phyloP scores from a whole-genome alignment of 2,113 vertebrate genomes.

The Microcebus ravelobensis region DNA sequence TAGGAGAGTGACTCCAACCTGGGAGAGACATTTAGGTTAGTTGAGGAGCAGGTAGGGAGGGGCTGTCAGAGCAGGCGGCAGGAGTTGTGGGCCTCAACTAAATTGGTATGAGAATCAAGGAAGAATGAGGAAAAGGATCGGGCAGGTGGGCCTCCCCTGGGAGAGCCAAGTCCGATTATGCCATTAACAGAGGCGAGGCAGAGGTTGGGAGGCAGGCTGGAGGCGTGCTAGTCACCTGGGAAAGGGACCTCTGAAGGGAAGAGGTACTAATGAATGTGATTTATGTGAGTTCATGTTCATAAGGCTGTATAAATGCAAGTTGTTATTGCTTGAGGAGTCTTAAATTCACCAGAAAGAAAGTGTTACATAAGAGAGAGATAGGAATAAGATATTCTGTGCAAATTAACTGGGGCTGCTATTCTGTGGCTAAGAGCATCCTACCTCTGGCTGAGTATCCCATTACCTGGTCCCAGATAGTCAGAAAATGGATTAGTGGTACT shows the following conservation, averaged over 20 bases:
- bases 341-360: slow-evolving; percentile 60
- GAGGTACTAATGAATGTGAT: slow-evolving; percentile 73
- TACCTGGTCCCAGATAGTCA: slow-evolving; percentile 42
- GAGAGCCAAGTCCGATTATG: slow-evolving; percentile 46
- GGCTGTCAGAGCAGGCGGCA: background rate
- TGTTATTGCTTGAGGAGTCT: slow-evolving; percentile 77
- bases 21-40: background rate
- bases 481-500: background rate
- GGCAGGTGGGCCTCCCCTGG: slow-evolving; percentile 63
- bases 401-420: slow-evolving; percentile 68
- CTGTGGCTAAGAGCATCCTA: slow-evolving; percentile 54
- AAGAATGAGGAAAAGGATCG: slow-evolving; percentile 6
- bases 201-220: slow-evolving; percentile 62
- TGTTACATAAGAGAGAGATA: slow-evolving; percentile 64
- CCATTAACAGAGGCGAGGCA: slow-evolving; percentile 60
- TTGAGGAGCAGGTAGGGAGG: background rate
- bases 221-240: slow-evolving; percentile 67
- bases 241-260: slow-evolving; percentile 69
- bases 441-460: slow-evolving; percentile 53
- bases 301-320: slow-evolving; percentile 74
- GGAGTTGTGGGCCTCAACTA: background rate
- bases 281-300: slow-evolving; percentile 80
- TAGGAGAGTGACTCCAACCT: background rate
- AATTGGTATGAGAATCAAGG: slow-evolving; percentile 31
- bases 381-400: slow-evolving; percentile 73